These are phyloP conservation scores for Platyura marginata DNA, from an alignment of 1,140 invertebrate species.

Conservation along the genomic window DNA sequence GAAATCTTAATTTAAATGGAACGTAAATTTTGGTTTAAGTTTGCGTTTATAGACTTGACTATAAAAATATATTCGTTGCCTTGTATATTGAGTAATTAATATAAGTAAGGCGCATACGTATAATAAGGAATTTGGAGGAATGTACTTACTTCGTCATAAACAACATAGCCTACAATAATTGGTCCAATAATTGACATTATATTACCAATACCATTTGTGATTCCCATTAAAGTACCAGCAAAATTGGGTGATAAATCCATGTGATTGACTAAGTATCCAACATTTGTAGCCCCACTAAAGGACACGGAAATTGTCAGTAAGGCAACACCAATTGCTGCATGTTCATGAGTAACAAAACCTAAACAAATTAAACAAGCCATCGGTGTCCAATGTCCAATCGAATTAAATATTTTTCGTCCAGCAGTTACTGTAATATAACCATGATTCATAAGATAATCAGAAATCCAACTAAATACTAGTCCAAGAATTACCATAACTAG, in stretches of 20 bases:
- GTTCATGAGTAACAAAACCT: conserved; percentile 31
- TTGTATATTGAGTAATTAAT: no score
- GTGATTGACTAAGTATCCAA: conserved; percentile 50
- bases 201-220: conserved; percentile 52
- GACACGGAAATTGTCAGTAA: conserved; percentile 51
- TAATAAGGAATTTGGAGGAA: no score
- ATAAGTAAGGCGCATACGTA: no score
- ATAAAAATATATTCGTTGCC: no score
- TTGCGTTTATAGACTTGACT: no score
- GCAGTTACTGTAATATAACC: conserved; percentile 30
- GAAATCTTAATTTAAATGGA: no score
- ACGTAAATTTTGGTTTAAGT: no score
- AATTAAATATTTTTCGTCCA: conserved; percentile 48
- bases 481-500: conserved; percentile 47
- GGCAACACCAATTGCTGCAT: conserved; percentile 31
- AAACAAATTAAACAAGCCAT: conserved; percentile 39
- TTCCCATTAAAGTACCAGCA: conserved; percentile 51
- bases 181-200: conserved; percentile 45
- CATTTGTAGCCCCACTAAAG: conserved; percentile 53
- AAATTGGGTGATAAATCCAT: conserved; percentile 55
- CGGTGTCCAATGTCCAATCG: conserved; percentile 37
- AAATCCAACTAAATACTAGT: conserved; percentile 40
- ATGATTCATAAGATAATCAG: conserved; percentile 36
- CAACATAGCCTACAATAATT: conserved; percentile 32
- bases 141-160: conserved; percentile 34